These are phyloP conservation scores for Pocillopora verrucosa DNA, from an alignment of 64 coral and sea anemone species.

Conservation along the genomic window DNA sequence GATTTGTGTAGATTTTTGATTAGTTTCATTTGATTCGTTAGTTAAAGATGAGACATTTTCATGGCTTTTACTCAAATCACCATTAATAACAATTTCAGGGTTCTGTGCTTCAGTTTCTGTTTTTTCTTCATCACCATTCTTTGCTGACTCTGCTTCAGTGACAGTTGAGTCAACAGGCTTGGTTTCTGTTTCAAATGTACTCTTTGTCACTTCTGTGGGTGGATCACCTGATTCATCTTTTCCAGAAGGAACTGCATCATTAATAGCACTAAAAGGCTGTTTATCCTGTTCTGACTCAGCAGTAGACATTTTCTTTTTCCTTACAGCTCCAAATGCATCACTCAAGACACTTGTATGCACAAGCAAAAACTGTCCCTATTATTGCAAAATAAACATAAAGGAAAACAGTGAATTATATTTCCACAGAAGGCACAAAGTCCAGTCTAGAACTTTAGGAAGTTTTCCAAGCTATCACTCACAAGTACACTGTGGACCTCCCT, in stretches of 20 bases:
- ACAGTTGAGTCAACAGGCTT: not conserved
- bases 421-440: too few relatives aligned
- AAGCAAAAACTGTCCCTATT: not conserved
- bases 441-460: too few relatives aligned
- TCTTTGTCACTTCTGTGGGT: not conserved
- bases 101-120: not conserved
- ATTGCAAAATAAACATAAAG: not conserved
- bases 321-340: not conserved
- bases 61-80: not conserved
- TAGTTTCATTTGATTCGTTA: conserved; percentile 2
- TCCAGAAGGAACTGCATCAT: not conserved
- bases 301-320: not conserved
- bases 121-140: not conserved
- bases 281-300: conserved; percentile 13
- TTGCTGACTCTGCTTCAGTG: not conserved
- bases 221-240: not conserved
- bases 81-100: not conserved
- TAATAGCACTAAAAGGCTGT: conserved; percentile 24
- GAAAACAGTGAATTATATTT: not conserved
- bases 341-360: not conserved
- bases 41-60: not conserved
- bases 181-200: conserved; percentile 2
- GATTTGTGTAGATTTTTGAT: not conserved
- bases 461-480: too few relatives aligned
- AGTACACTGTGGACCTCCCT: too few relatives aligned